A percentile compares a stretch with the other conserved stretches of the same genome.
Conservation (phyloP, 37 sponge, comb jelly and placozoan genomes). For the Ianthella basta region DNA sequence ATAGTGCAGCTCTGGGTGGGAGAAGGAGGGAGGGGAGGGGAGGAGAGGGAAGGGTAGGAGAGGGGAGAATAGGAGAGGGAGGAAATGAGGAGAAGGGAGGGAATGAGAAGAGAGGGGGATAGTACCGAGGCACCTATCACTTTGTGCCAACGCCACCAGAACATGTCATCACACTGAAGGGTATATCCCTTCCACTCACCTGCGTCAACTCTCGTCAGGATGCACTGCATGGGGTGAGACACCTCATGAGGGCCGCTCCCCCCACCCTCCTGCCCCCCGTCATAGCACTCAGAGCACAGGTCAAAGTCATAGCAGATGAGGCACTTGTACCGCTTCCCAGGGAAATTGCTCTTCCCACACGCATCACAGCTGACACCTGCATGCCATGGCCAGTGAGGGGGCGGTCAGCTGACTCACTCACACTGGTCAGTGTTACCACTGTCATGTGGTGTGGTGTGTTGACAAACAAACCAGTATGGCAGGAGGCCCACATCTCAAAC, state of each 20-base stretch:
- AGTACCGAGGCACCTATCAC: no score
- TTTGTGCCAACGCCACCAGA: no score
- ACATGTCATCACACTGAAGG: no score
- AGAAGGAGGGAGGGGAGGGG: neutral
- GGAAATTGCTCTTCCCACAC: conserved; percentile 86
- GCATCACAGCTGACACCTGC: conserved; percentile 94
- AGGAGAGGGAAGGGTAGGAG: neutral
- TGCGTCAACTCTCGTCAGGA: conserved; percentile 86
- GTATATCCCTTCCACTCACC: conserved; percentile 32
- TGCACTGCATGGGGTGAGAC: conserved; percentile 92
- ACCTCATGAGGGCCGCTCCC: conserved; percentile 60
- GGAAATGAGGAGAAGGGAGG: neutral
- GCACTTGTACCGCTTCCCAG: conserved; percentile 94
- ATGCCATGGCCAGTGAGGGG: neutral
- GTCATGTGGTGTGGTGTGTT: neutral
- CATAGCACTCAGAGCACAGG: conserved; percentile 87
- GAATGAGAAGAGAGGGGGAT: neutral
- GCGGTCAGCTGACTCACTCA: neutral
- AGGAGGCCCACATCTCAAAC: no score
- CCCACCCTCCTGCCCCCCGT: conserved; percentile 68
- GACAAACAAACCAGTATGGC: no score
- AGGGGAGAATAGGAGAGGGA: neutral
- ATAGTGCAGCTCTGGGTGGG: conserved; percentile 72
- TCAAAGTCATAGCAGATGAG: conserved; percentile 94
- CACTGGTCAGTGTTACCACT: neutral